Evolutionary conservation across 2,888 invertebrate species (phyloP), one percentile per base, ranked within the genome.

Genomic region (Trachelus stipa): DNA sequence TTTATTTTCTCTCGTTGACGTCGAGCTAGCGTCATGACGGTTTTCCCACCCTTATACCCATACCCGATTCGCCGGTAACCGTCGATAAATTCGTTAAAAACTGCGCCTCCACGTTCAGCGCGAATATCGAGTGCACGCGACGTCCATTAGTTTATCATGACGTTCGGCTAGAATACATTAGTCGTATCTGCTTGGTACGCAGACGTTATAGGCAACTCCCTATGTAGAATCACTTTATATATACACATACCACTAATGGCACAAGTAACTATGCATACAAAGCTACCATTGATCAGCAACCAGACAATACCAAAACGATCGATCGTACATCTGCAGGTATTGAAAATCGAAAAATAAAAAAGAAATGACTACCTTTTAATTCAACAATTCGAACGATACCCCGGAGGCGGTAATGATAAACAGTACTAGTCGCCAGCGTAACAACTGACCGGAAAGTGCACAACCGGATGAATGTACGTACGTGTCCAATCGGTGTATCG

Each of bases 381-480:
- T 56, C 56, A 56, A 56, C 23, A 40, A 0, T 2, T 40, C 23
- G 56, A 23, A 56, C 2, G 15, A 56, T 9, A 56, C 23, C 23
- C 56, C 56, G 23, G 23, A 56, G 56, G 6, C 6, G 23, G 56
- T 15, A 15, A 23, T 15, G 68, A 94, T 94, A 79, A 87, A 89
- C 84, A 83, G 85, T 79, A 79, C 40, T 79, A 73, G 79, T 76
- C 77, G 76, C 77, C 77, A 12, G 74, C 56, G 75, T 73, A 77
- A 76, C 69, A 23, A 56, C 56, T 56, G 56, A 56, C 56, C 56
- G 56, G 56, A 56, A 56, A 56, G 56, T 56, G 23, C 56, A 23
- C 9, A 23, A 56, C 56, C 56, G 56, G 56, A 56, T 31, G 30
- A 69, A 73, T 15, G 73, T n/a, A 68, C 73, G 34, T 77, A 35